Conservation (phyloP, 1,140 invertebrate genomes). For the Bombus haemorrhoidalis region DNA sequence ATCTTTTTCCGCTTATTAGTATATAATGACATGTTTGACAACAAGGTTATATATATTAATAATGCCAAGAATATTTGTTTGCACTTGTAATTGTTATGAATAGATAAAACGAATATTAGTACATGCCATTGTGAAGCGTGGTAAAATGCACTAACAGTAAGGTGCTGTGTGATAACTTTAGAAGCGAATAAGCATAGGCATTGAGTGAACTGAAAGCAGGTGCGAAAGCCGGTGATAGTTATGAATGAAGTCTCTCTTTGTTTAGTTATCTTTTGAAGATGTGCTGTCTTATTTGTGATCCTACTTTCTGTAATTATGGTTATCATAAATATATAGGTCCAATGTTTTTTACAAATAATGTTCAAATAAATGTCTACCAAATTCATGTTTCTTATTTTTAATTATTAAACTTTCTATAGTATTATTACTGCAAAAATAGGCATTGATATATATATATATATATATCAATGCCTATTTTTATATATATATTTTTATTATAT, state of each 20-base stretch:
- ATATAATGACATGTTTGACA: not conserved
- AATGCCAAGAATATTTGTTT: not conserved
- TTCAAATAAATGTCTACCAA: not conserved
- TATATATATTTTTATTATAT: too few relatives aligned
- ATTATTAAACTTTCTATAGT: not conserved
- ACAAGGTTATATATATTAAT: not conserved
- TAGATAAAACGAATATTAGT: not conserved
- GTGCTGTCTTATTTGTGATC: not conserved
- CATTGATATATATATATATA: too few relatives aligned
- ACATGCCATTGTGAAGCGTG: not conserved
- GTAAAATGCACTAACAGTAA: not conserved
- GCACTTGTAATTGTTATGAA: not conserved
- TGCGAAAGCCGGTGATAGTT: not conserved
- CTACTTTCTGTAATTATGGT: not conserved
- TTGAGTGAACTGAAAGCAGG: not conserved
- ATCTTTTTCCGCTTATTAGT: not conserved
- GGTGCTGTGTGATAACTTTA: not conserved
- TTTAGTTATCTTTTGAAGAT: slow-evolving; percentile 3
- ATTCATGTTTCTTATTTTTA: not conserved
- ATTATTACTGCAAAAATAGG: not conserved
- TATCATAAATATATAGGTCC: not conserved
- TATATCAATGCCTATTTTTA: too few relatives aligned
- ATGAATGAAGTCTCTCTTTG: not conserved
- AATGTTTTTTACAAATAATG: not conserved
- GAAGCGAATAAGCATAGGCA: not conserved